Conservation (phyloP, 2,888 invertebrate species). For the Timandra comae region DNA sequence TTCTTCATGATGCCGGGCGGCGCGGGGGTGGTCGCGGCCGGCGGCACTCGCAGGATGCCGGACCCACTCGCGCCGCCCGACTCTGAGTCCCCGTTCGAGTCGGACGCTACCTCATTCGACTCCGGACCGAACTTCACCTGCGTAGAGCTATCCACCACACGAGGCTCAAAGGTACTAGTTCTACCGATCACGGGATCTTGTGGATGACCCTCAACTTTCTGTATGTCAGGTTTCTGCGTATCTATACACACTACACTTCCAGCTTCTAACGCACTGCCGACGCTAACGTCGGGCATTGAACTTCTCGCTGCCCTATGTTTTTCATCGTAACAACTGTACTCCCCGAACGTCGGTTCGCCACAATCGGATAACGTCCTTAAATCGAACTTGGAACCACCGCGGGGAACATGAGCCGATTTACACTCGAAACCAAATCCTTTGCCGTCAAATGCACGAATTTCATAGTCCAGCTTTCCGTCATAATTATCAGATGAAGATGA, state of each 20-base stretch:
- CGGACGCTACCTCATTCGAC: conserved; percentile 10
- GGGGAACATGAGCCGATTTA: conserved; percentile 74
- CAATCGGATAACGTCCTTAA: conserved; percentile 72
- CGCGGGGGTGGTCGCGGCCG: conserved; percentile 69
- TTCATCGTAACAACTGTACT: conserved; percentile 81
- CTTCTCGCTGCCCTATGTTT: conserved; percentile 77
- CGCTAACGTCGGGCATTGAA: conserved; percentile 78
- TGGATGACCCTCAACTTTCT: conserved; percentile 57
- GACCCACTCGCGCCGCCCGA: conserved; percentile 61
- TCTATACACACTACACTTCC: conserved; percentile 73
- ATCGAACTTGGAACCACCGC: conserved; percentile 65
- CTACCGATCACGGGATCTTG: conserved; percentile 54
- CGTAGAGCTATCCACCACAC: conserved; percentile 69
- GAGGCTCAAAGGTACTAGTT: conserved; percentile 69
- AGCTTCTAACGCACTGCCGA: conserved; percentile 78
- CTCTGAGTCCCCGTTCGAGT: conserved; percentile 55
- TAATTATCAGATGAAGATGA: conserved; percentile 81
- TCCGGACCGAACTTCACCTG: conserved; percentile 70
- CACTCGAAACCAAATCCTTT: conserved; percentile 76
- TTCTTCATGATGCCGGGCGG: conserved; percentile 89
- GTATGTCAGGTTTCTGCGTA: conserved; percentile 71
- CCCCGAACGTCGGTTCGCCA: conserved; percentile 76
- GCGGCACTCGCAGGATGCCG: conserved; percentile 67
- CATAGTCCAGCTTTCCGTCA: conserved; percentile 75
- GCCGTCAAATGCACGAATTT: conserved; percentile 71